Conservation (phyloP, 1,140 invertebrate genomes). For the Hormaphis cornu region DNA sequence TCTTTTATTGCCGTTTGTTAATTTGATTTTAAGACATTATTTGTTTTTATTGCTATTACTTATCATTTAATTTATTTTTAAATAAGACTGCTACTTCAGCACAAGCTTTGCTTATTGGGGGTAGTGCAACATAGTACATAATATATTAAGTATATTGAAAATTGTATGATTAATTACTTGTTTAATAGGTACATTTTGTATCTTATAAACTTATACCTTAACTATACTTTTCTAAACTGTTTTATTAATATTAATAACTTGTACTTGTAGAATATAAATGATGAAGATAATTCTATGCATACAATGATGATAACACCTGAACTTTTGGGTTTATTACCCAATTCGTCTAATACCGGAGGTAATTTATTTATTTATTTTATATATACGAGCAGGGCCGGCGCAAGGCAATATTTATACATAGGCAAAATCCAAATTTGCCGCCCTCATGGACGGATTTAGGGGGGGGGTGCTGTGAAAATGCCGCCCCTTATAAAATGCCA, state of each 20-base stretch:
- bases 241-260: constrained; percentile 22
- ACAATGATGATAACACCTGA: constrained; percentile 59
- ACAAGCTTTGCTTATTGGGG: neutral
- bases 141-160: no score
- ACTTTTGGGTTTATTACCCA: constrained; percentile 54
- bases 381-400: no score
- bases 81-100: neutral
- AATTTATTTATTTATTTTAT: no score
- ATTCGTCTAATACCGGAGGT: constrained; percentile 40
- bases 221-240: no score
- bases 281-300: constrained; percentile 44
- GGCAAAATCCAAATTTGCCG: no score
- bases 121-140: neutral
- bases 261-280: constrained; percentile 34
- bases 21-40: neutral
- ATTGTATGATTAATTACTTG: no score
- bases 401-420: no score
- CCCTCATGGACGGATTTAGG: no score
- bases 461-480: no score
- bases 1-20: neutral
- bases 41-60: neutral
- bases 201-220: no score
- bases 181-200: no score
- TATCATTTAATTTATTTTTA: neutral
- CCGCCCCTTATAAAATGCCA: no score